Evolutionary conservation across 1,140 invertebrate species (phyloP), one percentile per base, ranked within the genome.

Genomic region (Lasioglossum albipes): DNA sequence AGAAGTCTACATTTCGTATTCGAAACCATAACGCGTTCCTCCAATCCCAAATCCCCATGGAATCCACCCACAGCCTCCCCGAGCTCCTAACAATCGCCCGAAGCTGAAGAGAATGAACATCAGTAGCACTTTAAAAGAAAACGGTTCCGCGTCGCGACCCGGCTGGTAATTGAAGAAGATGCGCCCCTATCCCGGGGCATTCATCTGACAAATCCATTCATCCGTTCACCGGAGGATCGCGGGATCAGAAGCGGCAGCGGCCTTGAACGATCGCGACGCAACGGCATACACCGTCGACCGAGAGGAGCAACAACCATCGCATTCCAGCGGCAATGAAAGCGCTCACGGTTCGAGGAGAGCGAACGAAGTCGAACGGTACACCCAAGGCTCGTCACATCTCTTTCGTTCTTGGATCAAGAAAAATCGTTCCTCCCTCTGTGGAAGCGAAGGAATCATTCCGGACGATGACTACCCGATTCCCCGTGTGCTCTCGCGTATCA

Each of bases 291-390:
- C 75, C 67, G 74, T 41, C 79, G 62, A 77, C 54, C 72, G 75
- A 77, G 82, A 76, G 79, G 74, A 84, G 75, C 78, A 85, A 84
- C 78, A 85, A 84, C 67, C 83, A 86, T 81, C 61, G 69, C 79
- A 82, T 85, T 59, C 73, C 75, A 71, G 2, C 27, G 54, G 36
- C 71, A 86, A 85, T 49, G 75, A 75, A 65, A 49, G 45, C 41
- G 68, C 20, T 52, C 41, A 62, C 41, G 62, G n/a, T 64, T 52
- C 75, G 82, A 64, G 45, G 59, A 59, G 54, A 81, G 57, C n/a
- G 61, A 59, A 49, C 45, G 31, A 59, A 81, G 71, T 36, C 36
- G 36, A 85, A 80, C 73, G 73, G 73, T 69, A 81, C 82, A 36
- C 77, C 61, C 57, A 76, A 82, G 68, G 64, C 45, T 62, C 13